Percentiles rank a stretch among this genome's conserved stretches.
Evolutionary conservation across 2,113 vertebrate genomes (phyloP).

Genomic region (Proterorhinus semilunaris): DNA sequence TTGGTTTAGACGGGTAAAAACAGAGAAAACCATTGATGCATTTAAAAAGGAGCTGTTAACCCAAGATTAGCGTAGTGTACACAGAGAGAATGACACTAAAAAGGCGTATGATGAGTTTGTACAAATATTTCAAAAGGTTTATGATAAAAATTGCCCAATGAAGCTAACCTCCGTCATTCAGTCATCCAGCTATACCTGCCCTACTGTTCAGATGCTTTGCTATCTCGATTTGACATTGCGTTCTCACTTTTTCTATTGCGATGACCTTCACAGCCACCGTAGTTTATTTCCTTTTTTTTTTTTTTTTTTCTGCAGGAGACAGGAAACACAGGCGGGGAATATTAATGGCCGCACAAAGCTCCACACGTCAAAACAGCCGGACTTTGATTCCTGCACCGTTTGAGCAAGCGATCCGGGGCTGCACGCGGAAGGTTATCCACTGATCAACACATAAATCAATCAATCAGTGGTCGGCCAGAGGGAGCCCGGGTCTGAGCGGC

Average conservation of each 20-base stretch:
- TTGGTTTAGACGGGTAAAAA: too few relatives aligned
- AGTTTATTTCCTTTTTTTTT: not conserved
- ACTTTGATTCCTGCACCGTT: constrained; percentile 49
- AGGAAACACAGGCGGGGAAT: constrained; percentile 3
- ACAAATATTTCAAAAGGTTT: too few relatives aligned
- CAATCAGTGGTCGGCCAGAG: constrained; percentile 31
- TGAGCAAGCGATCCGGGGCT: constrained; percentile 32
- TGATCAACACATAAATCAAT: constrained; percentile 70
- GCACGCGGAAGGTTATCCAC: constrained; percentile 43
- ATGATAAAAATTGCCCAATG: too few relatives aligned
- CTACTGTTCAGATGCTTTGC: not conserved
- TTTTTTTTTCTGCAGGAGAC: not conserved
- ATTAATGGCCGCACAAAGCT: constrained; percentile 40
- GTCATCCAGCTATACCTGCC: not conserved
- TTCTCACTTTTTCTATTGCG: not conserved
- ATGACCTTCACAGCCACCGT: constrained; percentile 3
- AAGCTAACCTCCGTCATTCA: too few relatives aligned
- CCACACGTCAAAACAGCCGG: constrained; percentile 19
- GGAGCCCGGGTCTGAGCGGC: constrained; percentile 41
- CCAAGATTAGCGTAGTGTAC: too few relatives aligned
- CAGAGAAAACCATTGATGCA: too few relatives aligned
- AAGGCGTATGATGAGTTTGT: too few relatives aligned
- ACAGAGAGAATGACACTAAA: too few relatives aligned
- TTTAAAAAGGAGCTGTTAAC: too few relatives aligned
- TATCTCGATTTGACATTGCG: not conserved